These are phyloP conservation scores for Coluber constrictor DNA, from an alignment of 2,797 vertebrate genomes.

Conservation along the genomic window DNA sequence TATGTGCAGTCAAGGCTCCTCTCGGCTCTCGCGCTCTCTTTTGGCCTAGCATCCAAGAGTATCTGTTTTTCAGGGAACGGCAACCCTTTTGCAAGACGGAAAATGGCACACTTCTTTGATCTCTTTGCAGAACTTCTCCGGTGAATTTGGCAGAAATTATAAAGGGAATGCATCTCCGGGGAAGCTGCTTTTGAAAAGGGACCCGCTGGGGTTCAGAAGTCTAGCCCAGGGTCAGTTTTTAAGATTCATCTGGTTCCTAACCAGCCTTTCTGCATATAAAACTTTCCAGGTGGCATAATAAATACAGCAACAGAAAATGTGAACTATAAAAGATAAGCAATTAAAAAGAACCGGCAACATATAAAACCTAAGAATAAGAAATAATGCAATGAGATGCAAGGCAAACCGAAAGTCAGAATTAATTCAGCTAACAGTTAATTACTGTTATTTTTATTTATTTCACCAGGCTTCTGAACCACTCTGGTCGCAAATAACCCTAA, in stretches of 20 bases:
- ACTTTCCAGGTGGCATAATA: neutral
- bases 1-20: slow-evolving; percentile 26
- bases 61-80: slow-evolving; percentile 13
- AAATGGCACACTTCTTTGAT: slow-evolving; percentile 24
- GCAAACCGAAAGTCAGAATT: neutral
- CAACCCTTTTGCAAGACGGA: slow-evolving; percentile 47
- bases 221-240: neutral
- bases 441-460: neutral
- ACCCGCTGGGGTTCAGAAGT: neutral
- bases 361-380: neutral
- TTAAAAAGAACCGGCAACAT: neutral
- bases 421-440: neutral
- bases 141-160: neutral
- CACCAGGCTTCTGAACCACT: neutral
- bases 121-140: slow-evolving; percentile 7
- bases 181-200: neutral
- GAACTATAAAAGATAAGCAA: neutral
- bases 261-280: neutral
- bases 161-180: neutral
- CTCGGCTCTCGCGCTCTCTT: slow-evolving; percentile 7
- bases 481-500: neutral
- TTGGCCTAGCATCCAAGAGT: neutral
- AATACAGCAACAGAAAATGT: neutral
- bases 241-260: neutral
- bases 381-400: neutral